Conservation (phyloP, 2,888 invertebrate genomes). For the Lasius fuliginosus region DNA sequence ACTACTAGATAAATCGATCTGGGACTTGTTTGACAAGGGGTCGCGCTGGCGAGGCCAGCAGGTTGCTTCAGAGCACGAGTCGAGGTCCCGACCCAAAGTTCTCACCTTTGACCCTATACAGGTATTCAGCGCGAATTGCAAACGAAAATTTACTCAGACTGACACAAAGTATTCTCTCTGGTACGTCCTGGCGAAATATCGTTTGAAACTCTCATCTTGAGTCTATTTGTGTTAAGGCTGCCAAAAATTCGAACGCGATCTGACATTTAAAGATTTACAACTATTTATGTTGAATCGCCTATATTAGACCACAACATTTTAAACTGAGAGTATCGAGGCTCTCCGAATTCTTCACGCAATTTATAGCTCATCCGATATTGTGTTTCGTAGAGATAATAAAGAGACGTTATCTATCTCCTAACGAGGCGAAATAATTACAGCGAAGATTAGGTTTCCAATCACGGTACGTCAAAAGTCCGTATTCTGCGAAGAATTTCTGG, state of each 20-base stretch:
- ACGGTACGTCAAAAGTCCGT: neutral
- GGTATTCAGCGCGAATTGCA: conserved; percentile 69
- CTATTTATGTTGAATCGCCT: neutral
- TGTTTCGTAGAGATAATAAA: neutral
- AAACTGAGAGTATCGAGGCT: neutral
- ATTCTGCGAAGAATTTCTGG: neutral
- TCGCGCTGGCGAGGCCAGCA: conserved; percentile 70
- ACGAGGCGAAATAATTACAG: neutral
- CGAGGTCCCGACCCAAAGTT: conserved; percentile 76
- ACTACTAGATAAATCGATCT: conserved; percentile 39
- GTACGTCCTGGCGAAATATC: neutral
- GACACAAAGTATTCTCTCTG: neutral
- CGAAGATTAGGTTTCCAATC: neutral
- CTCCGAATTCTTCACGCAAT: neutral
- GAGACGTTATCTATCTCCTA: neutral
- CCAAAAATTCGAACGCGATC: neutral
- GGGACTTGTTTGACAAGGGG: conserved; percentile 71
- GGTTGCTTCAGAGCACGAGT: conserved; percentile 75
- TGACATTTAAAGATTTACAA: neutral
- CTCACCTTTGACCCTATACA: conserved; percentile 80
- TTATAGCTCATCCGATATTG: neutral
- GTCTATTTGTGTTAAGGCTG: neutral
- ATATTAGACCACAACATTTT: neutral
- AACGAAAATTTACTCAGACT: conserved; percentile 19
- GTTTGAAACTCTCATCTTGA: neutral